Evolutionary conservation across 2,797 vertebrate genomes (phyloP).

Genomic region (Enteromius viviparus): DNA sequence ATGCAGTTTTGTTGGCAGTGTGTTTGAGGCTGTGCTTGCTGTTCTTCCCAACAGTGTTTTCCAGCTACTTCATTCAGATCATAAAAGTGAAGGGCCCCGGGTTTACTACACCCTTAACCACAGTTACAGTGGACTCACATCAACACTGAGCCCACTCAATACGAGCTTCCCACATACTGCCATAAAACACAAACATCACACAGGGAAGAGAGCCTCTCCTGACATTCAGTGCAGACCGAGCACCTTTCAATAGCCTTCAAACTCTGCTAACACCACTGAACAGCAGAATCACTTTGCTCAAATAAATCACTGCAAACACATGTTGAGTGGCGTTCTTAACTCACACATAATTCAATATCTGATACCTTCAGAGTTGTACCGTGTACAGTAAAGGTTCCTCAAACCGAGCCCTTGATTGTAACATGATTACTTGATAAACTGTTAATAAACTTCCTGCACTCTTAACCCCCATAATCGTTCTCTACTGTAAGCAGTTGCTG

Average conservation of each 20-base stretch:
- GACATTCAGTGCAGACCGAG: conserved; percentile 73
- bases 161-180: conserved; percentile 67
- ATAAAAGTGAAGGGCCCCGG: conserved; percentile 75
- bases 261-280: neutral
- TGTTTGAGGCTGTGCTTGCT: conserved; percentile 39
- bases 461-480: neutral
- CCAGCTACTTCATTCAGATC: conserved; percentile 77
- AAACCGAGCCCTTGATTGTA: neutral
- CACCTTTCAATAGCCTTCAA: conserved; percentile 17
- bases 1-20: conserved; percentile 35
- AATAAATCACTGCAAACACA: neutral
- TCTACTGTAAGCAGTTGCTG: neutral
- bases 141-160: conserved; percentile 69
- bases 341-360: neutral
- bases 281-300: neutral
- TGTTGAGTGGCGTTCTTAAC: neutral
- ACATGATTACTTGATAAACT: neutral
- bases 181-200: conserved; percentile 68
- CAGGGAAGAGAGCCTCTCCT: conserved; percentile 78
- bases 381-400: neutral
- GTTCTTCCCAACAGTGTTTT: conserved; percentile 66
- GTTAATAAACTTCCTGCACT: neutral
- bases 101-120: conserved; percentile 78
- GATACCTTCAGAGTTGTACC: neutral
- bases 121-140: conserved; percentile 74